Conservation (phyloP, 1,140 invertebrate species). For the Cotesia glomerata region DNA sequence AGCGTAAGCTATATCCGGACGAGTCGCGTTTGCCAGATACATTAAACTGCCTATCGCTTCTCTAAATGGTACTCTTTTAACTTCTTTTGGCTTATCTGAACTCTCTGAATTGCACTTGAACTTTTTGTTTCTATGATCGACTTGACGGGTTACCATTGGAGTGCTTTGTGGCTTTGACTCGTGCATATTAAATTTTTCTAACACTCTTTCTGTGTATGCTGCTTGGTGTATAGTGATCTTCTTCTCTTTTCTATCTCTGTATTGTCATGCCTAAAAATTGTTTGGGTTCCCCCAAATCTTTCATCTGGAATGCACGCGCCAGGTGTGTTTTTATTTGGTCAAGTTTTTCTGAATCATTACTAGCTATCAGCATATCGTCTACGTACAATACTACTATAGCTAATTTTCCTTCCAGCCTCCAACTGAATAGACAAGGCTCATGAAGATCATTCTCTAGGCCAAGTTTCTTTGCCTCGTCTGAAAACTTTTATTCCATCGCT, state of each 20-base stretch:
- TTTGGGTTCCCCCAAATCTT: slow-evolving; percentile 28
- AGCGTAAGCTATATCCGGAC: slow-evolving; percentile 53
- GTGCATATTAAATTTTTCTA: slow-evolving; percentile 15
- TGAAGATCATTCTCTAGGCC: slow-evolving; percentile 34
- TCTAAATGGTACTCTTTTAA: slow-evolving; percentile 34
- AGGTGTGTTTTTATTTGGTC: slow-evolving; percentile 10
- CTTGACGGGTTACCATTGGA: slow-evolving; percentile 37
- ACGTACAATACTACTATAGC: slow-evolving; percentile 25
- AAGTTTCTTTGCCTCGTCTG: slow-evolving; percentile 17
- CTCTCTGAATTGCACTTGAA: neutral
- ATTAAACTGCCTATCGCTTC: slow-evolving; percentile 48
- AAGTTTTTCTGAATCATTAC: slow-evolving; percentile 8
- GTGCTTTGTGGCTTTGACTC: neutral
- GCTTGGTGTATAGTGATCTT: slow-evolving; percentile 15
- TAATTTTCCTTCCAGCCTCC: slow-evolving; percentile 26
- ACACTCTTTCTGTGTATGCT: slow-evolving; percentile 23
- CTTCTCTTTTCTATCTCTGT: slow-evolving; percentile 19
- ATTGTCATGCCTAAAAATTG: slow-evolving; percentile 33
- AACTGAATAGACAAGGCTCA: slow-evolving; percentile 38
- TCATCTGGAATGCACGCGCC: slow-evolving; percentile 31
- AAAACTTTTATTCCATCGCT: slow-evolving; percentile 38
- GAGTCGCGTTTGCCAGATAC: slow-evolving; percentile 44
- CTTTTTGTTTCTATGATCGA: slow-evolving; percentile 31
- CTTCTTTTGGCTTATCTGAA: too few species aligned
- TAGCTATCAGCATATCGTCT: slow-evolving; percentile 31